Conservation (phyloP, 2,888 invertebrate genomes). For the Nymphalis c-album region DNA sequence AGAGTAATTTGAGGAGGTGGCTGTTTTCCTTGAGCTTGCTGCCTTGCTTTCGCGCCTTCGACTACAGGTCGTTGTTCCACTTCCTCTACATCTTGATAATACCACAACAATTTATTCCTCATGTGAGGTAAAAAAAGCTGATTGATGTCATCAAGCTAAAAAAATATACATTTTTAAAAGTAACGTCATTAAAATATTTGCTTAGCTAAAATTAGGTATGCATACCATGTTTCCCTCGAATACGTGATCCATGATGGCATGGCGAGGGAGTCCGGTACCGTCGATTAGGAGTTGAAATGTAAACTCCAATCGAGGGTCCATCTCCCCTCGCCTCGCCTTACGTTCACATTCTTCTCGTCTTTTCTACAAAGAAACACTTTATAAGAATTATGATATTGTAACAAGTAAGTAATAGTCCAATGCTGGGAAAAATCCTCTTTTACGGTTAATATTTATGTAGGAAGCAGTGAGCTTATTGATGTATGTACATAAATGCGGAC, state of each 20-base stretch:
- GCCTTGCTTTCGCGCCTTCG: slow-evolving; percentile 71
- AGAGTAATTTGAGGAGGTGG: slow-evolving; percentile 69
- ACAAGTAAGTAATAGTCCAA: too few relatives aligned
- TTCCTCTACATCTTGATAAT: slow-evolving; percentile 92
- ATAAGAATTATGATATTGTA: not conserved
- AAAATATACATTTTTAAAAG: slow-evolving; percentile 8
- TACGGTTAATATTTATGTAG: too few relatives aligned
- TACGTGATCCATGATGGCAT: slow-evolving; percentile 94
- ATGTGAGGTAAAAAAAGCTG: slow-evolving; percentile 92
- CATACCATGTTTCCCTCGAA: slow-evolving; percentile 89
- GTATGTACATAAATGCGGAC: too few relatives aligned
- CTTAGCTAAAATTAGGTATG: not conserved
- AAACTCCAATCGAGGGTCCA: slow-evolving; percentile 95
- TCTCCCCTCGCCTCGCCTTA: slow-evolving; percentile 93
- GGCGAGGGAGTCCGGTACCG: slow-evolving; percentile 89
- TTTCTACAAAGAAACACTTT: slow-evolving; percentile 57
- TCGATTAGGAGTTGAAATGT: slow-evolving; percentile 93
- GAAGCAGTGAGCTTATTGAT: too few relatives aligned
- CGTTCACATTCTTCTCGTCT: slow-evolving; percentile 95
- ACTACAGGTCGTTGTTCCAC: slow-evolving; percentile 78
- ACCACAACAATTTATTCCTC: slow-evolving; percentile 92
- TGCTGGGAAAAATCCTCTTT: too few relatives aligned
- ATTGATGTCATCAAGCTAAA: slow-evolving; percentile 91
- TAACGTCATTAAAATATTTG: too few relatives aligned
- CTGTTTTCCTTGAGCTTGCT: slow-evolving; percentile 73